phyloP scores from a whole-genome alignment of 2,113 vertebrate species.

The Holacanthus passer region DNA sequence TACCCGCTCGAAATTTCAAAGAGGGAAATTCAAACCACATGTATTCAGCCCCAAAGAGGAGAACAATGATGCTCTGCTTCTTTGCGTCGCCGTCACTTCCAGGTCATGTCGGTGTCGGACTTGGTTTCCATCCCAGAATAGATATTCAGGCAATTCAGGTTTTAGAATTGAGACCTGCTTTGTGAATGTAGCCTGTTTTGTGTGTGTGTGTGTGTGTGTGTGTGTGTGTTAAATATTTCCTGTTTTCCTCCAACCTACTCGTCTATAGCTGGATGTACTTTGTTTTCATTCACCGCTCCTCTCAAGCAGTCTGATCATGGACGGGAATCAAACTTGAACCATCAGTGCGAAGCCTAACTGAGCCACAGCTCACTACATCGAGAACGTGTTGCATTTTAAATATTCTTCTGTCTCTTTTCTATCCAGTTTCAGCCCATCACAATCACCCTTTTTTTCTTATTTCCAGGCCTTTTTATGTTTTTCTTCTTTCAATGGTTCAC shows the following conservation, averaged over 20 bases:
- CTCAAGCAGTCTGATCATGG: slow-evolving; percentile 7
- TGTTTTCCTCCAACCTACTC: neutral
- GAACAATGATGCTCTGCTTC: neutral
- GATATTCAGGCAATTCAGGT: neutral
- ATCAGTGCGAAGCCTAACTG: slow-evolving; percentile 16
- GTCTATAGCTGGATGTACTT: neutral
- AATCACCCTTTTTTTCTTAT: neutral
- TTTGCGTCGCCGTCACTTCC: neutral
- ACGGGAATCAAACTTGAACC: slow-evolving; percentile 4
- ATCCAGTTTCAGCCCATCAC: neutral
- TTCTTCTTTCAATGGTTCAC: slow-evolving; percentile 8
- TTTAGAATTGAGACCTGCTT: neutral
- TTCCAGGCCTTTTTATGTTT: slow-evolving; percentile 15
- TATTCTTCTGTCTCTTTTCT: neutral
- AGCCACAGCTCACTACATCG: slow-evolving; percentile 18
- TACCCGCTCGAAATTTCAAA: neutral
- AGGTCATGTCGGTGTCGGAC: neutral
- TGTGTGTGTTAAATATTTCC: neutral
- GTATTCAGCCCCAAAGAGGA: neutral
- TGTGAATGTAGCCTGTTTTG: neutral
- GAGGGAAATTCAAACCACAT: neutral
- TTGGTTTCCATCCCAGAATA: slow-evolving; percentile 14
- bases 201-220: neutral
- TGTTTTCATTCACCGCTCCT: slow-evolving; percentile 38
- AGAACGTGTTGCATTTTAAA: neutral